Base-by-base conservation (phyloP, 1,140 invertebrate genomes). In the Lepeophtheirus salmonis region DNA sequence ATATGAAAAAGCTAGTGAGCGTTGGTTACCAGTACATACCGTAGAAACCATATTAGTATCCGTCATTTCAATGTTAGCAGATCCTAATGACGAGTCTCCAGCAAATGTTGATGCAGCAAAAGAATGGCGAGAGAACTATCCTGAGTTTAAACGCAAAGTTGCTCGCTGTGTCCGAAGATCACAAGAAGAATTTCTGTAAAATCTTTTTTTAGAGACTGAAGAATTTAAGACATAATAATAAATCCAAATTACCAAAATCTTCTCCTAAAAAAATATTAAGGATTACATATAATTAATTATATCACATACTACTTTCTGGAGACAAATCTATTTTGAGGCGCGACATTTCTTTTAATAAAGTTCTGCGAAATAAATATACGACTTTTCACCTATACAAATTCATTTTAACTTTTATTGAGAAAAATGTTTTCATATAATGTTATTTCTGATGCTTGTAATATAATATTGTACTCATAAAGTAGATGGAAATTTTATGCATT, bases 21-120 rank as follows among this genome's bases (percentile, higher is more conserved):
- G 95, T 74, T 98, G 95, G 95, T 74, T 97, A 71, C 95, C 95
- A 57, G 90, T 98, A 63, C 95, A 99, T 73, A 97, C 95, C 67
- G 95, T 98, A 67, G 95, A 99, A 78, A 98, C 94, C 64, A 99
- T 99, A 72, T 79, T 96, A 68, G 91, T 95, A 76, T 92, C 87
- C 74, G 90, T 99, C 68, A 98, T 99, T 74, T 97, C 92, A 70
- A 97, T 99, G 94, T 76, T 99, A 68, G 90, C 95, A 67, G 95
- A 98, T 79, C 95, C 95, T 59, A 99, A 99, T 75, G 94, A 96
- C 77, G 94, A 98, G 79, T 96, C 90, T 75, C 95, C 95, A 67
- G 95, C 95, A 67, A 98, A 99, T 80, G 92, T 99, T 66, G 95
- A 99, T 83, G 95, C 95, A 69, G 95, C 95, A 67, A 97, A 97